Conservation (phyloP, 2,113 vertebrate genomes). For the Coptodon rendalli region DNA sequence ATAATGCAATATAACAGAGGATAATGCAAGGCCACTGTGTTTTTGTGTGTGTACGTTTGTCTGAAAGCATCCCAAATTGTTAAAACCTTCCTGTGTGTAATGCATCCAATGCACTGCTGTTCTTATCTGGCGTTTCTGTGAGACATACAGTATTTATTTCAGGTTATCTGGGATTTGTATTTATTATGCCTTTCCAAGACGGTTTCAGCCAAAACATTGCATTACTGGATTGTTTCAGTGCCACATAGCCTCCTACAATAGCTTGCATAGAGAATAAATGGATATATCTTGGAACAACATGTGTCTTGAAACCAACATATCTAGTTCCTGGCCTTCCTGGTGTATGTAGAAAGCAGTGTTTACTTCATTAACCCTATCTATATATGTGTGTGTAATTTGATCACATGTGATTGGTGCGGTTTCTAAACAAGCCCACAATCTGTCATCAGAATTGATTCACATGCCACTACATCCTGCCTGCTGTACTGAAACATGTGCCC, state of each 20-base stretch:
- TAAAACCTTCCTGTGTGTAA: constrained; percentile 31
- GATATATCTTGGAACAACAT: not conserved
- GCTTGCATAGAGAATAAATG: constrained; percentile 17
- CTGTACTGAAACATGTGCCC: not conserved
- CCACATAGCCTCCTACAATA: constrained; percentile 17
- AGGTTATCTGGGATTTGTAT: constrained; percentile 13
- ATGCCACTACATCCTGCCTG: not conserved
- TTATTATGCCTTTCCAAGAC: constrained; percentile 24
- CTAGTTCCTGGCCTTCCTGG: not conserved
- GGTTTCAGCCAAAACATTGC: constrained; percentile 8
- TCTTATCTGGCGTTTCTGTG: constrained; percentile 16
- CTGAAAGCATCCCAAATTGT: constrained; percentile 26
- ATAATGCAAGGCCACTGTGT: constrained; percentile 25
- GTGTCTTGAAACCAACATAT: not conserved
- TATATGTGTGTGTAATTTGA: rapidly evolving
- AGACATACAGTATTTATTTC: constrained; percentile 15
- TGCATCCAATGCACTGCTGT: constrained; percentile 26
- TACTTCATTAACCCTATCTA: not conserved
- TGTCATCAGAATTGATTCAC: not conserved
- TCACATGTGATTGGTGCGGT: not conserved
- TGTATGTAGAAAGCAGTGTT: not conserved
- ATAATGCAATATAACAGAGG: constrained; percentile 7
- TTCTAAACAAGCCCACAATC: not conserved
- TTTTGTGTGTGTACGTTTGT: not conserved
- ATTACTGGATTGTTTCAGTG: constrained; percentile 19